Percentiles rank a stretch among this genome's conserved stretches.
phyloP scores from a whole-genome alignment of 2,113 vertebrate genomes.

The Diadophis punctatus region DNA sequence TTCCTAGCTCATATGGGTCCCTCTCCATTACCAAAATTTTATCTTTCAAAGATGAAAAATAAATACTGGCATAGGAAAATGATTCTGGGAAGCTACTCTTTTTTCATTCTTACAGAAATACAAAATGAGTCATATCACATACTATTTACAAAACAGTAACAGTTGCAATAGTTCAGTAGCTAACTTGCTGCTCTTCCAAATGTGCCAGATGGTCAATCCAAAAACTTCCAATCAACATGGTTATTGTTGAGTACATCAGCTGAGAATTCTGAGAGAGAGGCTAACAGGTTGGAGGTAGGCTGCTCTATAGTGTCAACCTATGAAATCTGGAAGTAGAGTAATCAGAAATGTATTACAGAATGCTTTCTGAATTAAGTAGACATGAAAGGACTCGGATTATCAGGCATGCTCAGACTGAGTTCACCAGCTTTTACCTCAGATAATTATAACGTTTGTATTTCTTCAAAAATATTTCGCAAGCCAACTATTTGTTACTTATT shows the following conservation, averaged over 20 bases:
- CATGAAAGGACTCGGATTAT: background rate
- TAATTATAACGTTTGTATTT: background rate
- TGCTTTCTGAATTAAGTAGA: background rate
- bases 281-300: background rate
- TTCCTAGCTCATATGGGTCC: background rate
- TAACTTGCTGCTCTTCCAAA: background rate
- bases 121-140: background rate
- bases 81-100: background rate
- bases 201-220: background rate
- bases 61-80: background rate
- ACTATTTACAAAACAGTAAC: background rate
- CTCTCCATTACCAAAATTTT: background rate
- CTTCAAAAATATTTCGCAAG: constrained; percentile 27
- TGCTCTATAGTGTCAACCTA: background rate
- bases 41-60: background rate
- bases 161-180: background rate
- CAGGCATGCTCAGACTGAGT: background rate
- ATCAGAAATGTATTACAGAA: background rate
- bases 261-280: background rate
- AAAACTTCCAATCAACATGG: background rate
- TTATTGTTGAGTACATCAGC: background rate
- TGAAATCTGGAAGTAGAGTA: background rate
- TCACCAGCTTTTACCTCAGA: background rate
- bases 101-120: background rate
- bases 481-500: background rate